Base-by-base conservation (phyloP, 2,113 vertebrate species). In the Dinomys branickii region DNA sequence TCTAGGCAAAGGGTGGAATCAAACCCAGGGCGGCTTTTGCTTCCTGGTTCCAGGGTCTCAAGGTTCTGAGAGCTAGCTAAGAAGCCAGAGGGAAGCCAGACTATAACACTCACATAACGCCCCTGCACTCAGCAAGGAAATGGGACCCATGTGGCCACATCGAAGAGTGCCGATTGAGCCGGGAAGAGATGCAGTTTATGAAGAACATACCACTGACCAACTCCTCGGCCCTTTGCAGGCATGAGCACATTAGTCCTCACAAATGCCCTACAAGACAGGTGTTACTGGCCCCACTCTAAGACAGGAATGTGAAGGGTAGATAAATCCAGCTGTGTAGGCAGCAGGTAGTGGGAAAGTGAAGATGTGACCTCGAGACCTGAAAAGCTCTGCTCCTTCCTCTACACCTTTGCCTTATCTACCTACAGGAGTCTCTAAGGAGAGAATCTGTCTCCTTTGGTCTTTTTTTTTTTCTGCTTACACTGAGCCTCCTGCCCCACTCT, bases 381-480 rank as follows among this genome's bases (percentile, higher is more conserved):
- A 38, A 92, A 54, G 4, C 9, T 38, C 56, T 16, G 10, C 6
- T 38, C 11, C 22, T 61, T 41, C 61, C 58, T 77, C 59, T 12
- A 41, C 22, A 24, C 7, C 4, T 6, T 54, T 2, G 1, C 17
- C 17, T 10, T 11, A 24, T 52, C 47, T 1, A 28, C 24, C 44
- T 28, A 5, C 6, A 24, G 82, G 30, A 56, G 22, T 69, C 38
- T 17, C 0, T 20, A 7, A 50, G 54, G 80, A 93, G 41, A 71
- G 11, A 44, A 85, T 93, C 28, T 30, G 69, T 11, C 61, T 67
- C n/a, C 5, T 80, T 67, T 14, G 44, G n/a, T 12, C n/a, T 63
- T 81, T 75, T 20, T 30, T 50, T 50, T 73, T 80, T 81, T n/a
- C 38, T 94, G 94, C 89, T 94, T 44, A 88, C 90, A 87, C 69